A percentile compares a stretch with the other conserved stretches of the same genome.
phyloP scores from a whole-genome alignment of 2,888 invertebrate genomes.

The Hydriomena furcata region DNA sequence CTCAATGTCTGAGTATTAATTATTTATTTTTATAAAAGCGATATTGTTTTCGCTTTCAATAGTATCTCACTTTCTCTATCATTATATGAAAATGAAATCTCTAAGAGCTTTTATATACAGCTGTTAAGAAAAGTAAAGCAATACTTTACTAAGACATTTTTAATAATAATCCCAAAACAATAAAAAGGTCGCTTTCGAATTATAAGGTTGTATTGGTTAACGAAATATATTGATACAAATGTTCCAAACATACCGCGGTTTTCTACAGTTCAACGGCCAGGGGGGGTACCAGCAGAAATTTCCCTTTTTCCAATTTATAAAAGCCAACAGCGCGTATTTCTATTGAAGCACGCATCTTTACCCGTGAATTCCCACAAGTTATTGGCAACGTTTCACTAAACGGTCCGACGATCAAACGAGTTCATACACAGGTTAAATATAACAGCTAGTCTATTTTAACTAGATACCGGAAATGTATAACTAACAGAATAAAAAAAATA shows the following conservation, averaged over 20 bases:
- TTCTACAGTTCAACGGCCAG: constrained; percentile 8
- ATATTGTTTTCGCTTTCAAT: too few species aligned
- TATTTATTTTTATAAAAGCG: too few species aligned
- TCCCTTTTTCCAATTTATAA: constrained; percentile 23
- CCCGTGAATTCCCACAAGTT: constrained; percentile 32
- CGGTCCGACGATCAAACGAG: constrained; percentile 31
- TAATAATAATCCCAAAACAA: too few species aligned
- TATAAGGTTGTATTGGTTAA: not conserved
- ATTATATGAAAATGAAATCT: too few species aligned
- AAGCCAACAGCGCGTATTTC: constrained; percentile 26
- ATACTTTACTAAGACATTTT: too few species aligned
- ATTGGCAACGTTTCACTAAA: constrained; percentile 34
- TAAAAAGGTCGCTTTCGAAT: too few species aligned
- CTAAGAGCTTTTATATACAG: too few species aligned
- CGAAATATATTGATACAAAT: not conserved
- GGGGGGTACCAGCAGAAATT: constrained; percentile 14
- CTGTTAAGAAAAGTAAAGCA: too few species aligned
- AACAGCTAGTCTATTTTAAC: constrained; percentile 4
- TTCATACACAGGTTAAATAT: not conserved
- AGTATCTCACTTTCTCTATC: too few species aligned
- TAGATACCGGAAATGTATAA: too few species aligned
- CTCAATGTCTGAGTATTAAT: too few species aligned
- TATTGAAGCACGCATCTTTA: constrained; percentile 26
- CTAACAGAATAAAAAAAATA: too few species aligned
- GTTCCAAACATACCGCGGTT: not conserved